Evolutionary conservation across 2,113 vertebrate genomes (phyloP).

Genomic region (Saccopteryx bilineata): DNA sequence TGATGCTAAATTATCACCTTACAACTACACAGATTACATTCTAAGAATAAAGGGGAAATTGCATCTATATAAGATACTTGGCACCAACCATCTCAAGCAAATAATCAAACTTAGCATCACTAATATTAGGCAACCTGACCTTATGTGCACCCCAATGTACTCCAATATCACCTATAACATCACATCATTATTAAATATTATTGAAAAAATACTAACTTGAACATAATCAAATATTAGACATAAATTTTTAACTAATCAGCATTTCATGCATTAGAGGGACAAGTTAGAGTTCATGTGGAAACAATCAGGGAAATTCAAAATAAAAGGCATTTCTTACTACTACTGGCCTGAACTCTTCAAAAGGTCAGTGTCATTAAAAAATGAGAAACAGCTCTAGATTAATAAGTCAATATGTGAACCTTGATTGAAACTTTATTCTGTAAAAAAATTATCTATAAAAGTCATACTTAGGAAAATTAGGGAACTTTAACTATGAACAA

Average conservation of each 20-base stretch:
- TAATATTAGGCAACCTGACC: not conserved
- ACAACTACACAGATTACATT: not conserved
- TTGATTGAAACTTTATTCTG: not conserved
- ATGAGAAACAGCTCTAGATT: not conserved
- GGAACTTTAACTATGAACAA: slow-evolving; percentile 1
- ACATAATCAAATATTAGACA: slow-evolving; percentile 22
- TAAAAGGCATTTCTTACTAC: not conserved
- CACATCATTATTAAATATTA: not conserved
- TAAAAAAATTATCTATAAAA: not conserved
- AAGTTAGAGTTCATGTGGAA: not conserved
- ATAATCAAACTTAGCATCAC: slow-evolving; percentile 26
- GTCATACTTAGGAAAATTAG: not conserved
- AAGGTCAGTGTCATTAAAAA: not conserved
- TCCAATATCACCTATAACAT: not conserved
- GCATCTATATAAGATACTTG: not conserved
- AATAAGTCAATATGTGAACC: not conserved
- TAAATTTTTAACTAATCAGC: not conserved
- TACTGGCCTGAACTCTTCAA: not conserved
- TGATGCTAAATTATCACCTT: not conserved
- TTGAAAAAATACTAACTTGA: not conserved
- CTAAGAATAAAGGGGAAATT: not conserved
- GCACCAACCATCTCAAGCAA: not conserved
- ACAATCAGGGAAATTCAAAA: slow-evolving; percentile 6
- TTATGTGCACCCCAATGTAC: not conserved
- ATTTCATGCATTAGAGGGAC: not conserved